These are phyloP conservation scores for Heliconius nattereri DNA, from an alignment of 1,140 invertebrate species.

Conservation along the genomic window DNA sequence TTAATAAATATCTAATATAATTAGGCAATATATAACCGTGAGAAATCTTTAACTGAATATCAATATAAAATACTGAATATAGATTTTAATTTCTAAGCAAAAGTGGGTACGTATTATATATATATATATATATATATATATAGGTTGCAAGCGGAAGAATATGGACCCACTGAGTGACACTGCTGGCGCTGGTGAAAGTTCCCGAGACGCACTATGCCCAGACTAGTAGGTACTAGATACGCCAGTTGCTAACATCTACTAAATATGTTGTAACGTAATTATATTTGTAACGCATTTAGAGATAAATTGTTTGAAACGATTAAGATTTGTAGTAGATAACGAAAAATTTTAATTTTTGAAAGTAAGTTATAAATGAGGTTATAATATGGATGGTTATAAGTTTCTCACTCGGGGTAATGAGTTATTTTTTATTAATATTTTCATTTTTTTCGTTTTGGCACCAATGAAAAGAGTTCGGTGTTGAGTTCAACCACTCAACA, in stretches of 20 bases:
- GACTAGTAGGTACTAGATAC: constrained; percentile 34
- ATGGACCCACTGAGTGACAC: not conserved
- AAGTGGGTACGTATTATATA: not conserved
- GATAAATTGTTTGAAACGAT: not conserved
- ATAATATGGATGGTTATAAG: no score
- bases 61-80: not conserved
- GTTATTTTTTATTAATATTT: no score
- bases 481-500: no score
- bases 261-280: constrained; percentile 39
- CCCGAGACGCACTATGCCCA: constrained; percentile 68
- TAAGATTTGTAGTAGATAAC: not conserved
- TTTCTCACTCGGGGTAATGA: no score
- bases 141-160: not conserved
- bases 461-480: no score
- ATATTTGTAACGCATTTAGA: not conserved
- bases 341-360: no score
- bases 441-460: no score
- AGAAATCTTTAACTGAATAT: no score
- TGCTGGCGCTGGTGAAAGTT: constrained; percentile 67
- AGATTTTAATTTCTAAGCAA: not conserved
- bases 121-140: no score
- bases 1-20: no score
- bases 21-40: no score
- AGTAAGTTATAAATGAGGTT: not conserved
- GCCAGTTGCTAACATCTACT: constrained; percentile 24